Evolutionary conservation across 2,888 invertebrate species (phyloP), one percentile per base, ranked within the genome.

Genomic region (Apotomis turbidana): DNA sequence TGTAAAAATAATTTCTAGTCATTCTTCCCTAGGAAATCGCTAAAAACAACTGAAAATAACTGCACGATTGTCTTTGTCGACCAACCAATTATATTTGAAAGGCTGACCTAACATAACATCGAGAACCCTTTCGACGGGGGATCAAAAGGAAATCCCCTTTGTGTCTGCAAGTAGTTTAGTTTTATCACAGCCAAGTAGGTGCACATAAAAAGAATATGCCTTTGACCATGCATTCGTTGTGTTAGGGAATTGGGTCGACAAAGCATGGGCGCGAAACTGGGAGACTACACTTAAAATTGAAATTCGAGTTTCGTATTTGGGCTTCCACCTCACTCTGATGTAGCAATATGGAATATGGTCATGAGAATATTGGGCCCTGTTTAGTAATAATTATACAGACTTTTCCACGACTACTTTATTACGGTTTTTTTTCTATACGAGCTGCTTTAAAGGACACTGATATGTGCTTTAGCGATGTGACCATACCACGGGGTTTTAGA

Each of bases 21-120:
- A 10, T 27, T 44, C 5, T 44, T 15, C 41, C 54, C 41, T 41
- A 9, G 6, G 3, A 55, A n/a, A 15, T n/a, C 12, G 4, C 8
- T 44, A 27, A 61, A 60, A 36, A 67, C 5, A n/a, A 57, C 46
- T 15, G 13, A 54, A 68, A 72, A 63, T 63, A 72, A 59, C 15
- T 41, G 13, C 51, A 8, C 52, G 8, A 5, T 68, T 59, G 54
- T 46, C 38, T 62, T 67, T 67, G 54, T 41, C 58, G 41, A 62
- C 54, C 51, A n/a, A 44, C 69, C 66, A 72, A 72, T 74, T 74
- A 74, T 72, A 67, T 72, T 69, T 67, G 69, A 44, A 74, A 70
- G 69, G 63, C 66, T 67, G 71, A 71, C 69, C 69, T 64, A 51
- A 70, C 59, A 55, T 60, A 51, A 46, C 62, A 59, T 66, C 59